phyloP scores from a whole-genome alignment of 2,888 invertebrate species.

The Drosophila subquinaria region DNA sequence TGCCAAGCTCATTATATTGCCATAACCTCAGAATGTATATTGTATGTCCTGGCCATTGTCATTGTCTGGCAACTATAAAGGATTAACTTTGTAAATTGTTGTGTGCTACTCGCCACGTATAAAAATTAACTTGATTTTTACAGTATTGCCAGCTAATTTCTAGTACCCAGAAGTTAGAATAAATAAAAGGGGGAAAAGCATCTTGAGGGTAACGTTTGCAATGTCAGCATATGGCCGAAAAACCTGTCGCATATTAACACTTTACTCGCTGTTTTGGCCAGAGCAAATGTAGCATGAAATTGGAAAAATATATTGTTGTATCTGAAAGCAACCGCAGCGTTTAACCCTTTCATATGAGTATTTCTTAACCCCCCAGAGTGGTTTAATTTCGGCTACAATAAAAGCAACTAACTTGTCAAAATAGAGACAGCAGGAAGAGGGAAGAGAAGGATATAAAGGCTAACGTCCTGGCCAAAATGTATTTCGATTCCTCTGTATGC shows the following conservation, averaged over 20 bases:
- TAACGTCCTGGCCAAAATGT: slow-evolving; percentile 27
- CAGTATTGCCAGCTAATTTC: slow-evolving; percentile 64
- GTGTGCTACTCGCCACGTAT: slow-evolving; percentile 41
- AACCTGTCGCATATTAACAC: slow-evolving; percentile 73
- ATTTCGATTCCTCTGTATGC: slow-evolving; percentile 20
- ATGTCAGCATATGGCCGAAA: slow-evolving; percentile 66
- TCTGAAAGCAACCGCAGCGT: slow-evolving; percentile 48
- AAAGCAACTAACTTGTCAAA: slow-evolving; percentile 77
- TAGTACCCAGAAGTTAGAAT: not conserved
- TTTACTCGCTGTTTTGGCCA: slow-evolving; percentile 30
- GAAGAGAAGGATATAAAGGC: slow-evolving; percentile 1
- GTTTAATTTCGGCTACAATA: slow-evolving; percentile 58
- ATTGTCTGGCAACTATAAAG: slow-evolving; percentile 61
- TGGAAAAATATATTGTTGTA: slow-evolving; percentile 55
- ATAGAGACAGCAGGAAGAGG: slow-evolving; percentile 9
- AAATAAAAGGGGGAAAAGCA: not conserved
- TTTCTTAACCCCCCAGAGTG: slow-evolving; percentile 49
- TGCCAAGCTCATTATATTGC: slow-evolving; percentile 83
- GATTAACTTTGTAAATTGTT: slow-evolving; percentile 70
- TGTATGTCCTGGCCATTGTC: slow-evolving; percentile 42
- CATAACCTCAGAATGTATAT: slow-evolving; percentile 70
- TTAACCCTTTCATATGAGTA: slow-evolving; percentile 66
- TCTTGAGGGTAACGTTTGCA: slow-evolving; percentile 4
- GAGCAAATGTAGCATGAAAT: slow-evolving; percentile 82
- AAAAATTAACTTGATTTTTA: slow-evolving; percentile 75